Evolutionary conservation across 37 sponge, comb jelly and placozoan genomes (phyloP).

Genomic region (Ianthella basta): DNA sequence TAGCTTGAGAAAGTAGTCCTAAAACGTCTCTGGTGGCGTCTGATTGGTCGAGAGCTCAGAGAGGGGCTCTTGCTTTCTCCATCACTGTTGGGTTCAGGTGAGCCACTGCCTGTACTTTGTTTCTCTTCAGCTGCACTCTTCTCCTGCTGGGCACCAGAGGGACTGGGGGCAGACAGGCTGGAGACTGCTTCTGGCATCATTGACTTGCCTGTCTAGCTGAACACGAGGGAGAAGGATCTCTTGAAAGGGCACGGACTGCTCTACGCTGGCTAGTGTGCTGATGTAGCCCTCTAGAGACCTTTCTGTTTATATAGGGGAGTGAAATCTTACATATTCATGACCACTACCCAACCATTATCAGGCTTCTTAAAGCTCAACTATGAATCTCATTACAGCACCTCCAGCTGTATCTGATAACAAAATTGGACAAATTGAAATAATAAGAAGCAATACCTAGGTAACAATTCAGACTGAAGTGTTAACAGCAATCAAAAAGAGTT

Average conservation of each 20-base stretch:
- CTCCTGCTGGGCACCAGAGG: conserved; percentile 9
- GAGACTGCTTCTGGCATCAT: conserved; percentile 39
- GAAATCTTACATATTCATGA: conserved; percentile 26
- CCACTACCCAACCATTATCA: not conserved
- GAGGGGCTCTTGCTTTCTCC: conserved; percentile 15
- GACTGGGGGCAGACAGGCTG: conserved; percentile 15
- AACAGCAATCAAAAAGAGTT: too few relatives aligned
- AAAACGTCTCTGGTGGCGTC: conserved; percentile 86
- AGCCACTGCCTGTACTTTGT: conserved; percentile 33
- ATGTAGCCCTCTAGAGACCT: not conserved
- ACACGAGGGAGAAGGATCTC: too few relatives aligned
- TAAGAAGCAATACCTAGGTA: too few relatives aligned
- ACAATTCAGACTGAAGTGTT: too few relatives aligned
- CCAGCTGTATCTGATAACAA: too few relatives aligned
- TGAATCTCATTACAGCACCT: conserved; percentile 8
- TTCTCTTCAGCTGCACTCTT: conserved; percentile 19
- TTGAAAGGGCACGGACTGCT: too few relatives aligned
- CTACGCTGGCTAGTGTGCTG: not conserved
- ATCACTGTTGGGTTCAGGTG: conserved; percentile 36
- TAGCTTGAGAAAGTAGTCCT: conserved; percentile 90
- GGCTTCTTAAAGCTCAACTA: not conserved
- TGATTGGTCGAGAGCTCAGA: conserved; percentile 40
- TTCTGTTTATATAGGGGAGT: conserved; percentile 20
- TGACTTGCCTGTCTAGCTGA: not conserved
- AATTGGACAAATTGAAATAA: too few relatives aligned